phyloP scores from a whole-genome alignment of 2,888 invertebrate genomes.

The Leucoma salicis region DNA sequence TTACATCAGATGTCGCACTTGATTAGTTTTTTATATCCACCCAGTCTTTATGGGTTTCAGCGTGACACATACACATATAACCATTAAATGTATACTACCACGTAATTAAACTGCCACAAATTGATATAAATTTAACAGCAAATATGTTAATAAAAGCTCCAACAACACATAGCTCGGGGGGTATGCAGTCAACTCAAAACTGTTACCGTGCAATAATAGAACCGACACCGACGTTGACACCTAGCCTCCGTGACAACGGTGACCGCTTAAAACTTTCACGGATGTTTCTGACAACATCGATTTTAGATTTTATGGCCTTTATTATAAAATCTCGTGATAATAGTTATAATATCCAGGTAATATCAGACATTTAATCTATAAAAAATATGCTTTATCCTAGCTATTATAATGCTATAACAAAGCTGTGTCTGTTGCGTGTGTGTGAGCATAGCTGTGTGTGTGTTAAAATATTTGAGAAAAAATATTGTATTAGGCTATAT shows the following conservation, averaged over 20 bases:
- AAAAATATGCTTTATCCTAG: too few relatives aligned
- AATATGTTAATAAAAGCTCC: background rate
- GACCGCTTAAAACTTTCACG: conserved; percentile 60
- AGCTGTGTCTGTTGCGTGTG: too few relatives aligned
- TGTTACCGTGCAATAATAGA: conserved; percentile 53
- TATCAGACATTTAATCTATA: too few relatives aligned
- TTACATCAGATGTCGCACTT: too few relatives aligned
- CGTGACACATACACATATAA: too few relatives aligned
- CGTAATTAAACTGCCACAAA: background rate
- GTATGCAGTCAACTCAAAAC: conserved; percentile 40
- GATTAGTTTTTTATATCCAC: too few relatives aligned
- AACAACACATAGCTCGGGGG: background rate
- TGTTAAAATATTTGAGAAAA: too few relatives aligned
- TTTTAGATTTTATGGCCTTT: background rate
- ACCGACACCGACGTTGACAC: conserved; percentile 53
- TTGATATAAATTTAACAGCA: background rate
- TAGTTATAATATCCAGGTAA: background rate
- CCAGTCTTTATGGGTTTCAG: too few relatives aligned
- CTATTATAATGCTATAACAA: too few relatives aligned
- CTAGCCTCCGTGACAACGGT: conserved; percentile 55
- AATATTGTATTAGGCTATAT: too few relatives aligned
- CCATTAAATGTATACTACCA: too few relatives aligned
- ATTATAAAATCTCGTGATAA: background rate
- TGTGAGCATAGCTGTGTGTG: too few relatives aligned
- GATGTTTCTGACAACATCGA: conserved; percentile 14